Base-by-base conservation (phyloP, 2,113 vertebrate genomes). In the Hippoglossus stenolepis region DNA sequence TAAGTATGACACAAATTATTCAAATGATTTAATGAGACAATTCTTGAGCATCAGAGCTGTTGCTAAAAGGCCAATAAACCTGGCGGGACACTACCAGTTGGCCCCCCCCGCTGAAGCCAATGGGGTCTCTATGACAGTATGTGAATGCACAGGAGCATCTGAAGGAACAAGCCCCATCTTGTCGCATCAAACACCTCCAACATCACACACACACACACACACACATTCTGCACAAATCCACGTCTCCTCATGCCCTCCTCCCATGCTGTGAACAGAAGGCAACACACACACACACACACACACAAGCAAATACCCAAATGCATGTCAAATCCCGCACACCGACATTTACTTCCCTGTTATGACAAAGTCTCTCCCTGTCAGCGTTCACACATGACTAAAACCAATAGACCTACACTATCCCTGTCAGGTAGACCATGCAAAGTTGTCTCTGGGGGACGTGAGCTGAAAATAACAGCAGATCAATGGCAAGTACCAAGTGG, bases 401-500 rank as follows among this genome's bases (percentile, higher is more conserved):
- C 21, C 59, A 45, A 67, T 5, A 43, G 13, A n/a, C 51, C 13
- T 31, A 28, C 17, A 14, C 51, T 5, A 26, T 58, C 63, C 23
- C 51, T 75, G 64, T 63, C 64, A 86, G 67, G 72, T 76, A 64
- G 47, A 74, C 47, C 79, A 75, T 60, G 77, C 73, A 86, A 92
- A 91, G 77, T 89, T 91, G 74, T 81, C 84, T 83, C 72, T 18
- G 21, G 85, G 85, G 77, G 54, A 73, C 2, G 9, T 60, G 26
- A 73, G 81, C 80, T 73, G 83, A 88, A 90, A 91, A 90, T 91
- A 91, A 89, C 87, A 70, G 69, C 73, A 76, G 88, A 92, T 92
- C 92, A 84, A 89, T 89, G 84, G 74, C 70, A 82, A 80, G 73
- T 75, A 85, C 73, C 82, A 79, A 88, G 79, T 73, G 63, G 71